These are phyloP conservation scores for Neuroterus valhalla DNA, from an alignment of 1,140 invertebrate genomes.

Conservation along the genomic window DNA sequence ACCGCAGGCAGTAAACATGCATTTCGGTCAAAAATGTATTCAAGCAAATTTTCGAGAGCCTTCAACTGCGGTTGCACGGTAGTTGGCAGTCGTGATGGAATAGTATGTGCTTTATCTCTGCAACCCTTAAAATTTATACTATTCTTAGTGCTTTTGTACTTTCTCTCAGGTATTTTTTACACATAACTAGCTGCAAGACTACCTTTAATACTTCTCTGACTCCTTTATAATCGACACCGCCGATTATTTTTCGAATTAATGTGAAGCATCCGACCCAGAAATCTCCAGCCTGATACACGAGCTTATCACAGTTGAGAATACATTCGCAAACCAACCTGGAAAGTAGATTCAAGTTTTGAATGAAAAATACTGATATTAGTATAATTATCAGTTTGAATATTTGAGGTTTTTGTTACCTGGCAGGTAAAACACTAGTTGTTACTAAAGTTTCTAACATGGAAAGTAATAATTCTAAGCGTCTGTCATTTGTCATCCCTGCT, in stretches of 20 bases:
- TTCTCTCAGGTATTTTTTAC: neutral
- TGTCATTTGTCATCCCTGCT: conserved; percentile 82
- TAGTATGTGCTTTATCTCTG: conserved; percentile 88
- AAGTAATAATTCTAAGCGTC: conserved; percentile 83
- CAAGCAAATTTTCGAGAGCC: conserved; percentile 86
- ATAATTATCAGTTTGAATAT: conserved; percentile 4
- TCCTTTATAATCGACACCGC: conserved; percentile 95
- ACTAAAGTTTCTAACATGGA: conserved; percentile 84
- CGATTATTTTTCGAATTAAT: conserved; percentile 89
- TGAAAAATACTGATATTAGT: conserved; percentile 27
- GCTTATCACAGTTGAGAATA: conserved; percentile 86
- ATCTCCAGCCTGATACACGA: conserved; percentile 84
- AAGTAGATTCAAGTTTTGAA: conserved; percentile 58
- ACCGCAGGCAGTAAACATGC: conserved; percentile 94
- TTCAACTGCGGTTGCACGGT: conserved; percentile 87
- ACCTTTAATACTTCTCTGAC: conserved; percentile 94
- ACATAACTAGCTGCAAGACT: conserved; percentile 46
- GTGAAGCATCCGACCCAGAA: conserved; percentile 94
- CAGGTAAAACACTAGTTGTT: conserved; percentile 79
- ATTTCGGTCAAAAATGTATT: conserved; percentile 94
- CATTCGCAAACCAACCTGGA: conserved; percentile 88
- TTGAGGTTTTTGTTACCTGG: conserved; percentile 72
- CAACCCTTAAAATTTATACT: conserved; percentile 78
- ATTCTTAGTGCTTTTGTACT: conserved; percentile 28
- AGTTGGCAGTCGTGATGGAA: conserved; percentile 86